These are phyloP conservation scores for Trachops cirrhosus DNA, from an alignment of 2,797 vertebrate genomes.

Conservation along the genomic window DNA sequence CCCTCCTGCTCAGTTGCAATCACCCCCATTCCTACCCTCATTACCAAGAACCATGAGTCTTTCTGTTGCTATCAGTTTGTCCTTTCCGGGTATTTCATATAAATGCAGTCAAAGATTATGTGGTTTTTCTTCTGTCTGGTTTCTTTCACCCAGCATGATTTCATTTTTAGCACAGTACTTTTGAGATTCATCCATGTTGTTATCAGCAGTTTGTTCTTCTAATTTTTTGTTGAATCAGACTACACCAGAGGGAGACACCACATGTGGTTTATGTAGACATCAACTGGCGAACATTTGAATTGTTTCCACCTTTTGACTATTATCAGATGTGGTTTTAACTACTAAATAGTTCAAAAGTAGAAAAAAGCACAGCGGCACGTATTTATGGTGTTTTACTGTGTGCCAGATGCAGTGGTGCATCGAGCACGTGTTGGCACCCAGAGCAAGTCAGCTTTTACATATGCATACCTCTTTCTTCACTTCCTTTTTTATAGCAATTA, in stretches of 20 bases:
- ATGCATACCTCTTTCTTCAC: not conserved
- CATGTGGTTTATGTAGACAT: not conserved
- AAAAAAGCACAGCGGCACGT: not conserved
- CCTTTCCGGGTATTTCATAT: not conserved
- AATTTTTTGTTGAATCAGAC: not conserved
- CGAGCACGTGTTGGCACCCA: not conserved
- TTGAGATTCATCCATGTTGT: not conserved
- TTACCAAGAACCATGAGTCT: not conserved
- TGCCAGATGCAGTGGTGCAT: not conserved
- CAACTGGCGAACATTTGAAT: not conserved
- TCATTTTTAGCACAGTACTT: conserved; percentile 18
- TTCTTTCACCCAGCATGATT: not conserved
- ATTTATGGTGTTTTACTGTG: not conserved
- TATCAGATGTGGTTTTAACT: not conserved
- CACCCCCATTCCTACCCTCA: not conserved
- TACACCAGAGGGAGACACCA: not conserved
- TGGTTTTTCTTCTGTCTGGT: not conserved
- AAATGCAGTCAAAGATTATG: not conserved
- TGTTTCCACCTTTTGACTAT: not conserved
- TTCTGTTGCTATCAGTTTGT: not conserved
- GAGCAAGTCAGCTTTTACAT: not conserved
- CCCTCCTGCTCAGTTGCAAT: not conserved
- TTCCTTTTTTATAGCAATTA: not conserved
- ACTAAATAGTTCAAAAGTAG: not conserved
- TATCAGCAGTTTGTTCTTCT: not conserved